A percentile compares a stretch with the other conserved stretches of the same genome.
Evolutionary conservation across 2,797 vertebrate genomes (phyloP).

Genomic region (Protonibea diacanthus): DNA sequence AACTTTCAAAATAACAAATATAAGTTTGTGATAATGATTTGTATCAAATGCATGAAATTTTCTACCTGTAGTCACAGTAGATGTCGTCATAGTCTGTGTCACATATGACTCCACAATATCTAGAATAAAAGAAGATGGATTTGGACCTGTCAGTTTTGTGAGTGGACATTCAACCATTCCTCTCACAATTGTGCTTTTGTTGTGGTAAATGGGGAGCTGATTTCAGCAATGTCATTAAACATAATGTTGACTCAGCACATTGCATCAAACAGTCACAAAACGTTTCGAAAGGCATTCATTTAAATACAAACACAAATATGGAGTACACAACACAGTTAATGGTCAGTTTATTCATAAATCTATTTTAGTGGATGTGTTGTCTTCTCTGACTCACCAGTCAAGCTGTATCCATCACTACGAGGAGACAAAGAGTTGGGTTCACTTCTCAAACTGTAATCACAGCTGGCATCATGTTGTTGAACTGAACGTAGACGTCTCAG

Average conservation of each 20-base stretch:
- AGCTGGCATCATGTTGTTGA: conserved; percentile 34
- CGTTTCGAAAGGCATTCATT: no score
- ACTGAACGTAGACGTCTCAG: background rate
- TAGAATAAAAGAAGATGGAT: background rate
- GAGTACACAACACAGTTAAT: no score
- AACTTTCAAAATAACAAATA: no score
- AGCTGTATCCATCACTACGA: conserved; percentile 27
- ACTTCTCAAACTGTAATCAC: conserved; percentile 35
- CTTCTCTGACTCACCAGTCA: background rate
- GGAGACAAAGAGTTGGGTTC: conserved; percentile 14
- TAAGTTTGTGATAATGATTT: background rate
- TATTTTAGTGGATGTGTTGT: background rate
- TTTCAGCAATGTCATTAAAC: no score
- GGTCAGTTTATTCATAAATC: background rate
- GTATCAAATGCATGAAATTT: background rate
- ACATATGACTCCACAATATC: background rate
- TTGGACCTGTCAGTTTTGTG: no score
- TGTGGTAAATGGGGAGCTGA: no score
- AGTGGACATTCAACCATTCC: no score
- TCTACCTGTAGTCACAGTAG: background rate
- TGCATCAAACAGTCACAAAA: no score
- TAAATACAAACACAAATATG: no score
- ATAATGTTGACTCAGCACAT: no score
- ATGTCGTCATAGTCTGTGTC: background rate
- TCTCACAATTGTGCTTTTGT: no score